phyloP scores from a whole-genome alignment of 1,140 invertebrate species.

The Psilanteris sp. region DNA sequence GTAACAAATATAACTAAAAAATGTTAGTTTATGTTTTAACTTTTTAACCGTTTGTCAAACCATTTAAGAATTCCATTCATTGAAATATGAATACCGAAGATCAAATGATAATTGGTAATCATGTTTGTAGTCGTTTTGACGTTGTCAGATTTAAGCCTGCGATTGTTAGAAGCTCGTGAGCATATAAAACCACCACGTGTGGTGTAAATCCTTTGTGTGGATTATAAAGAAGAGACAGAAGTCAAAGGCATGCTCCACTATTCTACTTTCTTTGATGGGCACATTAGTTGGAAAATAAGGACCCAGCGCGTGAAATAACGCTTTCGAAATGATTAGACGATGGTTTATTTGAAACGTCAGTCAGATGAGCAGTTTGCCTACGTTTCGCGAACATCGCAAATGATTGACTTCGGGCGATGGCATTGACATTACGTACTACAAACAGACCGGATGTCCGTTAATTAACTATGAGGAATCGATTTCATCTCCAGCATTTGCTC shows the following conservation, averaged over 20 bases:
- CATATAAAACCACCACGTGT: constrained; percentile 4
- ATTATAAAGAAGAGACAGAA: constrained; percentile 25
- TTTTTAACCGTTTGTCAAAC: no score
- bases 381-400: constrained; percentile 5
- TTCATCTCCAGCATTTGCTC: constrained; percentile 13
- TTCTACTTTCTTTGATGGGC: constrained; percentile 48
- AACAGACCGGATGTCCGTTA: constrained; percentile 35
- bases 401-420: constrained; percentile 15
- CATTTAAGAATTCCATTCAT: no score
- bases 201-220: constrained; percentile 12
- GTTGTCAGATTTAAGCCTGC: no score
- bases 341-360: constrained; percentile 20
- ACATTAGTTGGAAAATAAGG: constrained; percentile 24
- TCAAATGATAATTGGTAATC: no score
- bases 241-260: constrained; percentile 33
- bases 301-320: constrained; percentile 37
- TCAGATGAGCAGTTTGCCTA: no score
- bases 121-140: no score
- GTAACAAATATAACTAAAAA: no score
- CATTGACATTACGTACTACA: constrained; percentile 59
- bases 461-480: constrained; percentile 40
- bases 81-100: no score
- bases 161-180: background rate
- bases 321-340: constrained; percentile 52
- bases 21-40: no score